Evolutionary conservation across 37 sponge, comb jelly and placozoan species (phyloP), one percentile per base, ranked within the genome.

Genomic region (Amphimedon queenslandica): DNA sequence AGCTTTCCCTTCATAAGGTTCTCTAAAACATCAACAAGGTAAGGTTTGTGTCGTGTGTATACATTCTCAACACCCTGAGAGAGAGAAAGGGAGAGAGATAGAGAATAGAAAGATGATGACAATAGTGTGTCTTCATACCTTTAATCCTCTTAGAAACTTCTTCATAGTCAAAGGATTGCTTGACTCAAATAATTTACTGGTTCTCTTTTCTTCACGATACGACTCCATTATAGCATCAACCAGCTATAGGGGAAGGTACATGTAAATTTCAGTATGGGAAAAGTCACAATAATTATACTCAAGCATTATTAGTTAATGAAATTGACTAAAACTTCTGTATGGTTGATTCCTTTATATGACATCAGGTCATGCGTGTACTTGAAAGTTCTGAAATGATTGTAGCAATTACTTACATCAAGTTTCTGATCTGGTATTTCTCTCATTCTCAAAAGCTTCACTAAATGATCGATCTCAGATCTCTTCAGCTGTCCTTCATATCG

Each of bases 1-100:
- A 95, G 77, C 36, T 79, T 87, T 6, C 89, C 90, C 56, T 88
- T 88, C 53, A 88, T 38, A 13, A 81, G 67, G 0, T 34, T 29
- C 4, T 80, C 85, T 30, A 95, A 65, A 6, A 71, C 36, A 1
- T 88, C 80, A 4, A 37, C 31, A n/a, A 98, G 53, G 28, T 77
- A 74, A 3, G 99, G 99, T 30, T 72, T 91, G 83, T 98, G 99
- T 21, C 93, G 84, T 16, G 92, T 94, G 87, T 94, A 98, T 21
- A 98, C 91, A 71, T 98, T 98, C 76, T 98, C 99, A 8, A 89
- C 92, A 5, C 87, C 95, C 86, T 75, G 29, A 84, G 25, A 37
- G 36, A 33, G 55, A 8, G n/a, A n/a, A n/a, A n/a, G n/a, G 33
- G 38, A 13, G 11, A 8, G 38, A 38, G 69, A 8, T 10, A 37